These are phyloP conservation scores for Bibio marci DNA, from an alignment of 2,888 invertebrate genomes.

Conservation along the genomic window DNA sequence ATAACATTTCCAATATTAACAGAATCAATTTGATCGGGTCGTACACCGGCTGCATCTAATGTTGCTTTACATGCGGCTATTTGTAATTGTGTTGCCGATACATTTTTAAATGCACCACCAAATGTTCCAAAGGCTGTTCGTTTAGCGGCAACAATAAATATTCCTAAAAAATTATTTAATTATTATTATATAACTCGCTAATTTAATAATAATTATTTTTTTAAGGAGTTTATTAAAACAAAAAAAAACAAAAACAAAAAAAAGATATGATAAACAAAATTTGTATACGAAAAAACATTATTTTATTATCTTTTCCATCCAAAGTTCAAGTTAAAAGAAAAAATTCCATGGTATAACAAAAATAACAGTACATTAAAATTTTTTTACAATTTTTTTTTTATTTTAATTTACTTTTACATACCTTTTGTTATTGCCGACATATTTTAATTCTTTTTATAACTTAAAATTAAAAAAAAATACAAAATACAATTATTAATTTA, in stretches of 20 bases:
- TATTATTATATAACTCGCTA: too few relatives aligned
- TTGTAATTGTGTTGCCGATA: conserved; percentile 60
- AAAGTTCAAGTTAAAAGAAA: conserved; percentile 6
- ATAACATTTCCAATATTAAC: conserved; percentile 83
- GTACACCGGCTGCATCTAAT: conserved; percentile 56
- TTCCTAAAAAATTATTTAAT: too few relatives aligned
- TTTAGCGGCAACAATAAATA: conserved; percentile 89
- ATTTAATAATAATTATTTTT: too few relatives aligned
- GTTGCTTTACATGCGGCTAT: conserved; percentile 66
- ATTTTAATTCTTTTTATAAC: background rate
- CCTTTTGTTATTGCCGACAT: conserved; percentile 4
- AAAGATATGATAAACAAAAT: conserved; percentile 2
- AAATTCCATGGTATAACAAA: background rate
- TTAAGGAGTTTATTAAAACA: background rate
- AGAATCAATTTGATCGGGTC: conserved; percentile 74
- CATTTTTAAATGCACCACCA: conserved; percentile 67
- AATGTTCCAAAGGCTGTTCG: conserved; percentile 94
- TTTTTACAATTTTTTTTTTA: background rate
- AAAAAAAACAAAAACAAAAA: background rate
- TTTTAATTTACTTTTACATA: background rate
- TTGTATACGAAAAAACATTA: too few relatives aligned
- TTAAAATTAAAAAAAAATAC: too few relatives aligned
- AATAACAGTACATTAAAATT: background rate
- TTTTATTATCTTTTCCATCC: background rate
- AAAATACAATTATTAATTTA: too few relatives aligned